Percentiles rank a stretch among this genome's conserved stretches.
phyloP scores from a whole-genome alignment of 2,797 vertebrate species.

The Octomys mimax region DNA sequence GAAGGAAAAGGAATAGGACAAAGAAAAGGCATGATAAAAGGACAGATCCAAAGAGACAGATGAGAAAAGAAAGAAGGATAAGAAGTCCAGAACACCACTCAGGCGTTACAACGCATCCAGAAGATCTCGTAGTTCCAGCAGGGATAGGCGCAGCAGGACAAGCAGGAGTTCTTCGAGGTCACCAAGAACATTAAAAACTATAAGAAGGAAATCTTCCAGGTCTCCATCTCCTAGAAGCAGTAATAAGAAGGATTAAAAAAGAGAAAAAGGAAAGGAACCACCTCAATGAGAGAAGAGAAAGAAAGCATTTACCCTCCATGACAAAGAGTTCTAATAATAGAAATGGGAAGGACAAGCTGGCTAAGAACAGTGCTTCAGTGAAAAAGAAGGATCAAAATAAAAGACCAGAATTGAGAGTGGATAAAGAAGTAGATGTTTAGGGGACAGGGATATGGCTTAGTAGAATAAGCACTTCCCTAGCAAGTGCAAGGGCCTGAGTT shows the following conservation, averaged over 20 bases:
- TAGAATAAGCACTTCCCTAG: no score
- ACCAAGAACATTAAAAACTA: slow-evolving; percentile 92
- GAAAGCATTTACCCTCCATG: slow-evolving; percentile 92
- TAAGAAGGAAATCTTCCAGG: slow-evolving; percentile 92
- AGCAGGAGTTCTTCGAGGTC: slow-evolving; percentile 93
- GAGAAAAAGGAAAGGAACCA: slow-evolving; percentile 90
- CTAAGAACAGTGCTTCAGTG: slow-evolving; percentile 85
- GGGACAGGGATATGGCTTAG: no score
- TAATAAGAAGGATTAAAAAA: slow-evolving; percentile 95
- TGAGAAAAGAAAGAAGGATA: slow-evolving; percentile 92
- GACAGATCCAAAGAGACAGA: slow-evolving; percentile 87
- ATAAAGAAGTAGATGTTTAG: slow-evolving; percentile 55
- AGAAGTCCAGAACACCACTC: slow-evolving; percentile 90
- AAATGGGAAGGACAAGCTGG: slow-evolving; percentile 90
- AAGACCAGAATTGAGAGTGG: slow-evolving; percentile 87
- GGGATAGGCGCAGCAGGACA: slow-evolving; percentile 93
- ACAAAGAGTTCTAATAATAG: slow-evolving; percentile 92
- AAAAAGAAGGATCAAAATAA: slow-evolving; percentile 89
- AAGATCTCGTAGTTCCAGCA: slow-evolving; percentile 92
- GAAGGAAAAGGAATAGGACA: slow-evolving; percentile 85
- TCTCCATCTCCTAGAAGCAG: slow-evolving; percentile 94
- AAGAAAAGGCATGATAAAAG: slow-evolving; percentile 84
- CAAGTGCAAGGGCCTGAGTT: no score
- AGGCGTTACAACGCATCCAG: slow-evolving; percentile 90
- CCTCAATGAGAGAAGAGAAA: slow-evolving; percentile 91